These are phyloP conservation scores for Laspeyria flexula DNA, from an alignment of 2,888 invertebrate species.

Conservation along the genomic window DNA sequence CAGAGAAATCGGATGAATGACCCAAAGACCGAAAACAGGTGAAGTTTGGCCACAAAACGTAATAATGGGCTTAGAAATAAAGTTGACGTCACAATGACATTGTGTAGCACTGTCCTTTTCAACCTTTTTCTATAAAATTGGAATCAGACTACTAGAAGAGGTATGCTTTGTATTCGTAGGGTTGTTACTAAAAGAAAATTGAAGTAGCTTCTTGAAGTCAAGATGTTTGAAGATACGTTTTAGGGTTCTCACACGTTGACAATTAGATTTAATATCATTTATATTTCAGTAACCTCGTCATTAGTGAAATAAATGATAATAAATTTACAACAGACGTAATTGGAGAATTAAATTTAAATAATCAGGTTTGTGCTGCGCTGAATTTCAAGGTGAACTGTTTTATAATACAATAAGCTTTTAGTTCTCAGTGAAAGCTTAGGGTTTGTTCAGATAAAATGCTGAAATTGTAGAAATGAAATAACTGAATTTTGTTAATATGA, in stretches of 20 bases:
- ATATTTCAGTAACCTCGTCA: too few relatives aligned
- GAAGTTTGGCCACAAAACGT: neutral
- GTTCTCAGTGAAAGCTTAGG: neutral
- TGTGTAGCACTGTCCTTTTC: conserved; percentile 11
- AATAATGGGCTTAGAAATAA: neutral
- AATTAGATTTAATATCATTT: too few relatives aligned
- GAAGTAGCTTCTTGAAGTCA: too few relatives aligned
- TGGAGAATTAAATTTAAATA: conserved; percentile 39
- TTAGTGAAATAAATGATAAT: neutral
- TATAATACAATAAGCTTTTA: conserved; percentile 37
- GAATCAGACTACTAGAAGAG: conserved; percentile 1
- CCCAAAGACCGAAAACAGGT: conserved; percentile 9
- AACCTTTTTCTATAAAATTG: conserved; percentile 11
- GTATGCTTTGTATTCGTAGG: too few relatives aligned
- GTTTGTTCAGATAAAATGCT: neutral
- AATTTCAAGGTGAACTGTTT: conserved; percentile 34
- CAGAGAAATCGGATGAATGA: conserved; percentile 36
- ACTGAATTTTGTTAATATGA: too few relatives aligned
- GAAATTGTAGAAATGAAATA: too few relatives aligned
- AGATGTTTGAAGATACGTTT: too few relatives aligned
- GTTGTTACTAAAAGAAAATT: too few relatives aligned
- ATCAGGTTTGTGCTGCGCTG: conserved; percentile 15
- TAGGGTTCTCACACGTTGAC: neutral
- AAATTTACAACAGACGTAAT: neutral
- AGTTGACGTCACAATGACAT: conserved; percentile 15